phyloP scores from a whole-genome alignment of 2,113 vertebrate species.

The Procavia capensis region DNA sequence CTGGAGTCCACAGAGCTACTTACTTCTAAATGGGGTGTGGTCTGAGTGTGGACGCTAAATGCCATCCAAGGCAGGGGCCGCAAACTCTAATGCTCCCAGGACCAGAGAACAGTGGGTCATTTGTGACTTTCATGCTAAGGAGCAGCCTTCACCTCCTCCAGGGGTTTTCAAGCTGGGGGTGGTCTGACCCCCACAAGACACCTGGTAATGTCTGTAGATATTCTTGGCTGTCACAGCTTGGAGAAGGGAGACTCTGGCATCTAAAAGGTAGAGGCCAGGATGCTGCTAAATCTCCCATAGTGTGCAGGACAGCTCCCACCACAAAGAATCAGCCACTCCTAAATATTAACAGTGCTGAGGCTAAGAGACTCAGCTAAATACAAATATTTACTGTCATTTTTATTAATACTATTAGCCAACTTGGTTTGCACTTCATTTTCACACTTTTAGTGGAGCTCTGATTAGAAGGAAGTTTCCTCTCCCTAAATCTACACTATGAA shows the following conservation, averaged over 20 bases:
- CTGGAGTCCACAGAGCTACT: not conserved
- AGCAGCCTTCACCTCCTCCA: not conserved
- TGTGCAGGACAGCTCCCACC: not conserved
- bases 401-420: not conserved
- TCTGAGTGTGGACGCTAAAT: not conserved
- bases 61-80: not conserved
- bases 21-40: not conserved
- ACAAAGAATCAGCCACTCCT: not conserved
- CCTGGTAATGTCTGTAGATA: not conserved
- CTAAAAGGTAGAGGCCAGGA: not conserved
- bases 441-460: not conserved
- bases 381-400: not conserved
- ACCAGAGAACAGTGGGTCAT: not conserved
- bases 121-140: not conserved
- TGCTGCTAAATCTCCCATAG: not conserved
- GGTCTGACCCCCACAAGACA: not conserved
- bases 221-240: not conserved
- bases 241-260: not conserved
- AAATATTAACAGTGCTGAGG: accelerated
- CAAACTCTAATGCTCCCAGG: not conserved
- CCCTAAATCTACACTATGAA: not conserved
- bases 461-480: not conserved
- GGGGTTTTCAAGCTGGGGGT: not conserved
- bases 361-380: not conserved
- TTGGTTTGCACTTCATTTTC: not conserved